phyloP scores from a whole-genome alignment of 2,888 invertebrate genomes.

The Drosophila peninsularis region DNA sequence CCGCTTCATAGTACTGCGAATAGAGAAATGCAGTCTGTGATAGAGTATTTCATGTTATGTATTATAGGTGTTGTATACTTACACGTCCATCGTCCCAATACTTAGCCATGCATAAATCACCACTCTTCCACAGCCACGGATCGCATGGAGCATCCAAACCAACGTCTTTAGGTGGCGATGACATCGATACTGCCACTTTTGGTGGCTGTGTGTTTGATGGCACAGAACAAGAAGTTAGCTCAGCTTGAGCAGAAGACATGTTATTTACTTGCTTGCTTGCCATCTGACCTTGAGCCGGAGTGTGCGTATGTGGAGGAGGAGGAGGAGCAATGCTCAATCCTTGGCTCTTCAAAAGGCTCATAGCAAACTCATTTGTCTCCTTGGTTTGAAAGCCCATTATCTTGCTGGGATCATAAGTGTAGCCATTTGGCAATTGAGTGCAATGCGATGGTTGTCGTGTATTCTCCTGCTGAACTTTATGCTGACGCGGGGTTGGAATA shows the following conservation, averaged over 20 bases:
- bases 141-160: slow-evolving; percentile 80
- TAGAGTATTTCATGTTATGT: not conserved
- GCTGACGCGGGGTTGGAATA: slow-evolving; percentile 30
- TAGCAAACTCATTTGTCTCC: slow-evolving; percentile 84
- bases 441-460: slow-evolving; percentile 47
- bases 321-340: slow-evolving; percentile 64
- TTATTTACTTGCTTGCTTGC: slow-evolving; percentile 15
- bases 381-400: slow-evolving; percentile 85
- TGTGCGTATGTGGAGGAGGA: slow-evolving; percentile 16
- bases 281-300: slow-evolving; percentile 30
- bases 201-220: slow-evolving; percentile 45
- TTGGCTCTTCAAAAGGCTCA: slow-evolving; percentile 84
- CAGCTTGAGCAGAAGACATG: slow-evolving; percentile 15
- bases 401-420: slow-evolving; percentile 84
- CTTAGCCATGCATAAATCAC: slow-evolving; percentile 94
- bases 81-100: slow-evolving; percentile 97
- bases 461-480: slow-evolving; percentile 63
- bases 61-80: slow-evolving; percentile 68
- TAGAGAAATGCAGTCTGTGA: not conserved
- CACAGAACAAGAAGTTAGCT: slow-evolving; percentile 4
- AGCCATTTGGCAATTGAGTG: slow-evolving; percentile 80
- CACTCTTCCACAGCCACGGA: slow-evolving; percentile 89
- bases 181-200: slow-evolving; percentile 1
- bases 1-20: slow-evolving; percentile 92
- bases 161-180: slow-evolving; percentile 44